Evolutionary conservation across 2,797 vertebrate genomes (phyloP), one percentile per base, ranked within the genome.

Genomic region (Hylomyscus alleni): DNA sequence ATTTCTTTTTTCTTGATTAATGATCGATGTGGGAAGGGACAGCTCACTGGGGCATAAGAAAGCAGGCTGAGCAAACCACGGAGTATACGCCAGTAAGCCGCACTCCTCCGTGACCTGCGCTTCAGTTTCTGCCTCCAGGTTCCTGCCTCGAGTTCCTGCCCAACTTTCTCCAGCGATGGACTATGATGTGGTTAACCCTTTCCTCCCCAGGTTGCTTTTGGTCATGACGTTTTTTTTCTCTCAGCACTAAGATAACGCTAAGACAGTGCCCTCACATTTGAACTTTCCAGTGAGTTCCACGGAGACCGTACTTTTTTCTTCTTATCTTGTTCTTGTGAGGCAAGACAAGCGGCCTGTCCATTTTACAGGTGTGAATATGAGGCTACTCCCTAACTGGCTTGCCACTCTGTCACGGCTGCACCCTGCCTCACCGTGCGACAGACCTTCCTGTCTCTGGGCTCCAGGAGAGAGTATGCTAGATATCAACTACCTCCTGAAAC

Each of bases 331-430:
- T 22, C 65, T 91, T 52, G 20, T 52, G 44, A 75, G 26, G 75
- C 73, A 81, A 56, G 50, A 56, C 50, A 56, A 3, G 6, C 19
- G 47, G 22, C 29, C 7, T 19, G 5, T 67, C 58, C 19, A 40
- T 90, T 93, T 95, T 78, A 78, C 86, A 95, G 94, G 89, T 78
- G 72, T 60, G 84, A 88, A 90, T 77, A 96, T 7, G 90, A 96
- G 76, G 14, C 67, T 19, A 22, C 80, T 93, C 3, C 3, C n/a
- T 6, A 9, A 69, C 58, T 20, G 56, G 34, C 17, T 65, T 56
- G 65, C 62, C n/a, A 26, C 69, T 13, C 0, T 65, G 58, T 56
- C 26, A 10, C 4, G 5, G 50, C 15, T 19, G 19, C 1, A 0
- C 3, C n/a, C 44, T 40, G 82, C 69, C 44, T 81, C 20, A 0